phyloP scores from a whole-genome alignment of 1,140 invertebrate genomes.

The Medauroidea extradentata region DNA sequence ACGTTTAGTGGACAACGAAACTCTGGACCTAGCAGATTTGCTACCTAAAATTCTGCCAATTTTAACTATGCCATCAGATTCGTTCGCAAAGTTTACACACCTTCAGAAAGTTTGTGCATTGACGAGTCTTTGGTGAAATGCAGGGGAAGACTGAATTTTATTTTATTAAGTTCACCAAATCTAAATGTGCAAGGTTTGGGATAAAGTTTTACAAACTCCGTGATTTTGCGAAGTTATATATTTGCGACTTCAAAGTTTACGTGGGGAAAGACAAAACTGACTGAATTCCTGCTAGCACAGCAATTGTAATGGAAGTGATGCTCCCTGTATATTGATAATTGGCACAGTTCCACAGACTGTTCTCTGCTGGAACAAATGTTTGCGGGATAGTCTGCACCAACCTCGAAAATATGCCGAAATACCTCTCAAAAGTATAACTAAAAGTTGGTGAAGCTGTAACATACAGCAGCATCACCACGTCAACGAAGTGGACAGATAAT shows the following conservation, averaged over 20 bases:
- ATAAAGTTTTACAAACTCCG: constrained; percentile 17
- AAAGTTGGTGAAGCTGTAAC: no score
- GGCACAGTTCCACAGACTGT: no score
- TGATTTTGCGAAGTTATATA: constrained; percentile 13
- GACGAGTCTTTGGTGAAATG: constrained; percentile 16
- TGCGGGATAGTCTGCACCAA: no score
- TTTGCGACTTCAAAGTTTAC: constrained; percentile 17
- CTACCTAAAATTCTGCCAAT: constrained; percentile 3
- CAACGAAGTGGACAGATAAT: no score
- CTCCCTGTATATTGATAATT: no score
- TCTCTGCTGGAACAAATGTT: no score
- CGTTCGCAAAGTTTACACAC: constrained; percentile 4
- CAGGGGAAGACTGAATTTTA: constrained; percentile 13
- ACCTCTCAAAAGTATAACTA: no score
- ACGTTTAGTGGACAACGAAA: constrained; percentile 9
- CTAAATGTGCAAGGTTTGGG: constrained; percentile 15
- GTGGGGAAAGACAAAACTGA: constrained; percentile 14
- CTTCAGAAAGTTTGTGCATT: constrained; percentile 11
- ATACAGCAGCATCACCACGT: no score
- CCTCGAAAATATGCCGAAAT: no score
- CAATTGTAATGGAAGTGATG: no score
- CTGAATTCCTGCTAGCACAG: no score
- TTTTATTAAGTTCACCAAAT: constrained; percentile 14
- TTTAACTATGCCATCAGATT: constrained; percentile 6
- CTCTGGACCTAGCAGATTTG: no score